Evolutionary conservation across 2,888 invertebrate genomes (phyloP).

Genomic region (Nasonovia ribisnigri): DNA sequence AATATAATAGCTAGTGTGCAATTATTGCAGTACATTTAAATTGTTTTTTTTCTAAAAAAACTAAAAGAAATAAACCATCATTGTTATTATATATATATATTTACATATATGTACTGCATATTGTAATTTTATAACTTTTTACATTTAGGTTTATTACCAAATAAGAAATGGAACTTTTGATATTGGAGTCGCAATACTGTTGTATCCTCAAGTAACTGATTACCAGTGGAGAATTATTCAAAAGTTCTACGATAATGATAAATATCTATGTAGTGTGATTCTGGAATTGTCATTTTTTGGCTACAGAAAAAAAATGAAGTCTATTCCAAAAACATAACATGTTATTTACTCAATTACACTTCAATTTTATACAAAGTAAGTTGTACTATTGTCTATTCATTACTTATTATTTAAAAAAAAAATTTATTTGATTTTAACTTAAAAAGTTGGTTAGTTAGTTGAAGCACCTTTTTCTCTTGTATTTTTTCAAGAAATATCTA

Average conservation of each 20-base stretch:
- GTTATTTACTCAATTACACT: background rate
- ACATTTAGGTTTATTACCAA: background rate
- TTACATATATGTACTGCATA: too few species aligned
- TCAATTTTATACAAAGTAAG: background rate
- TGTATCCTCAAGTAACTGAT: background rate
- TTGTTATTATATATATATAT: too few species aligned
- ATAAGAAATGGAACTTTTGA: background rate
- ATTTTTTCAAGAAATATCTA: too few species aligned
- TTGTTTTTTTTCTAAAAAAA: too few species aligned
- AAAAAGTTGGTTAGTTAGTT: too few species aligned
- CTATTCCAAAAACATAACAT: background rate
- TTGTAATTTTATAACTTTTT: background rate
- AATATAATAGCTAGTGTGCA: too few species aligned
- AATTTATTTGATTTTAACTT: too few species aligned
- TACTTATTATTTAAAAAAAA: too few species aligned
- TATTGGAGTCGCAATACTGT: background rate
- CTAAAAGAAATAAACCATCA: too few species aligned
- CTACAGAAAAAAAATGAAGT: conserved; percentile 3
- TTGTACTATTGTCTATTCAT: too few species aligned
- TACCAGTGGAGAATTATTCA: background rate
- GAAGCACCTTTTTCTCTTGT: too few species aligned
- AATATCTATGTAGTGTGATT: background rate
- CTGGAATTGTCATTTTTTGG: background rate
- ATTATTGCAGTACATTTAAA: too few species aligned
- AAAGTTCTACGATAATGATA: background rate